A percentile compares a stretch with the other conserved stretches of the same genome.
Evolutionary conservation across 2,888 invertebrate genomes (phyloP).

Genomic region (Gryllus longicercus): DNA sequence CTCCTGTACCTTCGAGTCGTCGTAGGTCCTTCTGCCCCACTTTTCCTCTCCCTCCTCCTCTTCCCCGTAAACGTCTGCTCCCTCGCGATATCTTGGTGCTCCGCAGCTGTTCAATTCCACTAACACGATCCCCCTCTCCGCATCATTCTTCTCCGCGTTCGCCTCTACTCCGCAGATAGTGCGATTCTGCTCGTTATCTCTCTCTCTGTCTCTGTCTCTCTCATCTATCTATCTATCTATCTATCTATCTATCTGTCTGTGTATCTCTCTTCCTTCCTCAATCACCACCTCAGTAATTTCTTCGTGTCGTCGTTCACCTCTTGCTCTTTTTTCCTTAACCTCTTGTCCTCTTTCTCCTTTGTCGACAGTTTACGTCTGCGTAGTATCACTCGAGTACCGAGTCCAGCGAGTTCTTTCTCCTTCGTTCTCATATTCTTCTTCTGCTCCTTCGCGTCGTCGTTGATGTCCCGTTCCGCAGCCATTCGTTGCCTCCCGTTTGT

Average conservation of each 20-base stretch:
- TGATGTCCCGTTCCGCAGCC: too few relatives aligned
- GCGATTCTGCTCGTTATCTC: background rate
- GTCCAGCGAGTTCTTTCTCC: too few relatives aligned
- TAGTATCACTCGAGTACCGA: too few relatives aligned
- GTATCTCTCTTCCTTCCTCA: slow-evolving; percentile 30
- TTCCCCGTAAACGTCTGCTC: background rate
- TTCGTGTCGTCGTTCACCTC: too few relatives aligned
- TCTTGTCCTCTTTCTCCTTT: too few relatives aligned
- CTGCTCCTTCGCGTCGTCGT: too few relatives aligned
- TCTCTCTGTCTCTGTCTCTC: background rate
- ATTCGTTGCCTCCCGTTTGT: too few relatives aligned
- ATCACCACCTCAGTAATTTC: slow-evolving; percentile 35
- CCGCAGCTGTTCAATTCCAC: background rate
- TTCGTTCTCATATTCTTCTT: too few relatives aligned
- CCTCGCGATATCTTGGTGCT: background rate
- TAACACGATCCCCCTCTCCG: background rate
- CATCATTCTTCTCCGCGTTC: background rate
- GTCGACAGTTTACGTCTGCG: too few relatives aligned
- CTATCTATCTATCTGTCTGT: slow-evolving; percentile 19
- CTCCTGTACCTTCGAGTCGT: background rate
- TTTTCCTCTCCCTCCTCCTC: background rate
- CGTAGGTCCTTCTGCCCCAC: slow-evolving; percentile 3
- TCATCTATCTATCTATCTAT: background rate
- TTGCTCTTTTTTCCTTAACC: too few relatives aligned
- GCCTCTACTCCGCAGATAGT: slow-evolving; percentile 33